These are phyloP conservation scores for Dinothrombium tinctorium DNA, from an alignment of 1,140 invertebrate genomes.

Conservation along the genomic window DNA sequence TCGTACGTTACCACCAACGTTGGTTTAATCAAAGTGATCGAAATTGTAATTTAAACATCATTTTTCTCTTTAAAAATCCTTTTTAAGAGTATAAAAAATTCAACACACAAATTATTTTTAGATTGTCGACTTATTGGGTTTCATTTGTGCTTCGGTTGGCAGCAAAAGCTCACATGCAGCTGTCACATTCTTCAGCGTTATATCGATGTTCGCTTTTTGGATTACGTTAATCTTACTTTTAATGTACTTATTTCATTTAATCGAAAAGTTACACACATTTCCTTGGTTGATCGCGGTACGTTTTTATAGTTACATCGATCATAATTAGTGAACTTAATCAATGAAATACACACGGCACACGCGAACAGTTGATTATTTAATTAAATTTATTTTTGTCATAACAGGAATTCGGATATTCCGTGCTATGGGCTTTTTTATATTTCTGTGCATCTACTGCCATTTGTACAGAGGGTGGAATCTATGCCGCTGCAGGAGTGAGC, in stretches of 20 bases:
- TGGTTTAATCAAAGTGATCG: constrained; percentile 46
- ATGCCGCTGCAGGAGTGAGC: constrained; percentile 7
- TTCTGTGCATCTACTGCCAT: constrained; percentile 19
- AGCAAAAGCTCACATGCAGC: constrained; percentile 20
- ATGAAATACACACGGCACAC: background rate
- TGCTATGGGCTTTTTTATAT: constrained; percentile 41
- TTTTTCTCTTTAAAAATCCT: constrained; percentile 4
- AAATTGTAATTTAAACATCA: constrained; percentile 39
- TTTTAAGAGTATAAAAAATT: constrained; percentile 12
- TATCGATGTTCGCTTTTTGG: constrained; percentile 62
- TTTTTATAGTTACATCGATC: constrained; percentile 13
- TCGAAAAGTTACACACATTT: constrained; percentile 57
- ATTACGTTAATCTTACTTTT: constrained; percentile 50
- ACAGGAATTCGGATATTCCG: constrained; percentile 45
- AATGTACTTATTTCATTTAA: constrained; percentile 57
- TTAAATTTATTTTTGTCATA: constrained; percentile 9
- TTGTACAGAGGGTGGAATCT: constrained; percentile 3
- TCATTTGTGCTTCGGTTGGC: constrained; percentile 50
- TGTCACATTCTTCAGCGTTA: constrained; percentile 49
- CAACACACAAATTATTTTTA: constrained; percentile 23
- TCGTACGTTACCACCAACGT: constrained; percentile 40
- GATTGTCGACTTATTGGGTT: constrained; percentile 48
- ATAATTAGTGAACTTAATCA: background rate
- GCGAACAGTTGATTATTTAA: background rate
- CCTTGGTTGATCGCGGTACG: constrained; percentile 64